These are phyloP conservation scores for Cataglyphis altisquamis DNA, from an alignment of 2,888 invertebrate species.

Conservation along the genomic window DNA sequence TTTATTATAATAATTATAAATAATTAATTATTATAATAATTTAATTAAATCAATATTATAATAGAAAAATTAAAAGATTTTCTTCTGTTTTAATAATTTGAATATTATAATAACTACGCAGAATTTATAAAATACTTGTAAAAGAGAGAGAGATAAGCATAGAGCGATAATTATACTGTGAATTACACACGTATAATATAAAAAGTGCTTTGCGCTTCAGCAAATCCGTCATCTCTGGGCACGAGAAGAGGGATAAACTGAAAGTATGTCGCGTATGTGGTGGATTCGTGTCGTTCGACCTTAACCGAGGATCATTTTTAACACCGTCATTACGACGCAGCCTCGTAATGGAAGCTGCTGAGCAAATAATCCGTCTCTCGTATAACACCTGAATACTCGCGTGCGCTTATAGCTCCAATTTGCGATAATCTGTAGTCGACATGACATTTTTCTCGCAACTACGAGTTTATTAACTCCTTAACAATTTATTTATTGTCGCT, in stretches of 20 bases:
- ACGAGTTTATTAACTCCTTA: background rate
- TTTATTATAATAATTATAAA: background rate
- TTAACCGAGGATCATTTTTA: slow-evolving; percentile 68
- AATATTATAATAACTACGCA: background rate
- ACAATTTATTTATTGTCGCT: background rate
- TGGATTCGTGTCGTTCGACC: slow-evolving; percentile 61
- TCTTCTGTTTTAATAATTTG: background rate
- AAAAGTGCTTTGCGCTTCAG: background rate
- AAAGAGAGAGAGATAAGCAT: background rate
- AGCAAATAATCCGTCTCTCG: slow-evolving; percentile 34
- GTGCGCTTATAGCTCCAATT: slow-evolving; percentile 29
- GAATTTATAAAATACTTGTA: background rate
- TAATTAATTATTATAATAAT: background rate
- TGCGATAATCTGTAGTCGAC: slow-evolving; percentile 24
- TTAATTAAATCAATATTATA: background rate
- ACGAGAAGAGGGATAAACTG: slow-evolving; percentile 35
- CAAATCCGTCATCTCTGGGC: slow-evolving; percentile 28
- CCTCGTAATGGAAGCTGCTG: slow-evolving; percentile 33
- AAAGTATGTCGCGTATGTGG: slow-evolving; percentile 53
- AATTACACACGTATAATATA: slow-evolving; percentile 2
- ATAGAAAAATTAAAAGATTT: background rate
- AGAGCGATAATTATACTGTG: slow-evolving; percentile 2
- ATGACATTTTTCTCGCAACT: background rate
- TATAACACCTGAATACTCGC: slow-evolving; percentile 16
- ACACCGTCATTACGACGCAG: slow-evolving; percentile 28